Evolutionary conservation across 2,888 invertebrate genomes (phyloP), one percentile per base, ranked within the genome.

Genomic region (Epistrophe eligans): DNA sequence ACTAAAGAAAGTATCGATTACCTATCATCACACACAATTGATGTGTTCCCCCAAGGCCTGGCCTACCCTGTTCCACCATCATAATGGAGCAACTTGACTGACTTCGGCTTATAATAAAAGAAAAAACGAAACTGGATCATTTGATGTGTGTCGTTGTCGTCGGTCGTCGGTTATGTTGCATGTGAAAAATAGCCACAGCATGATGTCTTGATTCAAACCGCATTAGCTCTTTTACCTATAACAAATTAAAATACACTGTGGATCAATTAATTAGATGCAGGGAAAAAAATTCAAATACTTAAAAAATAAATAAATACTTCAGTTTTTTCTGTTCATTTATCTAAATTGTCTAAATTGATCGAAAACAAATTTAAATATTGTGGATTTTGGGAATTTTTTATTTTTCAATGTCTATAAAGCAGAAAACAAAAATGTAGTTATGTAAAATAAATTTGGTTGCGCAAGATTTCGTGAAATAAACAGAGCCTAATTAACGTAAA

Each of bases 121-220:
- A 70, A 70, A 24, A 70, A 55, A 40, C 24, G 67, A 74, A 84
- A 79, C 62, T 84, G 84, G 84, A 84, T 84, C 71, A 66, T 50
- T 66, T 66, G 50, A 76, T 64, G 57, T 66, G 17, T 52, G 40
- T 24, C 32, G 45, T 45, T 15, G 55, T 55, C 15, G 24, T 45
- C 64, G 45, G 24, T 58, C 17, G 4, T 60, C 58, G 66, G 45
- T 45, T 19, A 40, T 43, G 70, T 79, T 38, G 64, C 71, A 57
- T 62, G 70, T 71, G 40, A 58, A 28, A 67, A 81, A 52, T 11
- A 38, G 66, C 70, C 74, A 15, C 84, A 80, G 84, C 80, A 40
- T 84, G 84, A 84, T 77, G 81, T 77, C 80, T 84, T 80, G 71
- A 80, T 80, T 60, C 38, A 52, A 58, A 76, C 62, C 74, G 43